These are phyloP conservation scores for Isurus oxyrinchus DNA, from an alignment of 2,113 vertebrate species.

Conservation along the genomic window DNA sequence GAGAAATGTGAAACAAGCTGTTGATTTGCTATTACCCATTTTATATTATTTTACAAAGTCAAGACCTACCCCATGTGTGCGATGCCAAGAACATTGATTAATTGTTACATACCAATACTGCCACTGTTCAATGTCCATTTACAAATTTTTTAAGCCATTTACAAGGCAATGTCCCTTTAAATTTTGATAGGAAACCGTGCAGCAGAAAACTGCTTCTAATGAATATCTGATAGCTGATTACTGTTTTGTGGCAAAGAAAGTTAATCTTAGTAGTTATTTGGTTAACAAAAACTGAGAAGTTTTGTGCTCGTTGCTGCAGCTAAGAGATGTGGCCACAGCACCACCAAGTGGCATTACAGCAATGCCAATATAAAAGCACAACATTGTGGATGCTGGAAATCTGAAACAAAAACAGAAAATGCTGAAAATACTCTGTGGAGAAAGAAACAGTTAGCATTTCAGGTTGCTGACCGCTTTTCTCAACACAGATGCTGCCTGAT, in stretches of 20 bases:
- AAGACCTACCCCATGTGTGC: not conserved
- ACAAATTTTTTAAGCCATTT: not conserved
- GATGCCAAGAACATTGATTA: not conserved
- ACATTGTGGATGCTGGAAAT: too few species aligned
- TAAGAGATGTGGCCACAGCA: not conserved
- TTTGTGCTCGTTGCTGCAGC: too few species aligned
- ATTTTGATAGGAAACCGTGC: not conserved
- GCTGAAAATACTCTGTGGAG: not conserved
- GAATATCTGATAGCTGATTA: not conserved
- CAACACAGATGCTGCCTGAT: not conserved
- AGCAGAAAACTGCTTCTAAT: not conserved
- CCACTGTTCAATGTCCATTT: not conserved
- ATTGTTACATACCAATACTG: not conserved
- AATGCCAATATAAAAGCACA: not conserved
- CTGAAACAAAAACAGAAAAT: not conserved
- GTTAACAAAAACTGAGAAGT: not conserved
- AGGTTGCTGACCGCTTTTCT: not conserved
- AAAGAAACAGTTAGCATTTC: not conserved
- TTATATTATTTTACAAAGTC: not conserved
- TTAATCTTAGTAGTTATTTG: not conserved
- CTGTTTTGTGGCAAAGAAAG: not conserved
- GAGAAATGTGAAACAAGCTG: not conserved
- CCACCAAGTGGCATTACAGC: slow-evolving; percentile 27
- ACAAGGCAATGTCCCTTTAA: not conserved
- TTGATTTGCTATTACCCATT: not conserved